phyloP scores from a whole-genome alignment of 2,888 invertebrate species.

The Drepanosiphum platanoidis region DNA sequence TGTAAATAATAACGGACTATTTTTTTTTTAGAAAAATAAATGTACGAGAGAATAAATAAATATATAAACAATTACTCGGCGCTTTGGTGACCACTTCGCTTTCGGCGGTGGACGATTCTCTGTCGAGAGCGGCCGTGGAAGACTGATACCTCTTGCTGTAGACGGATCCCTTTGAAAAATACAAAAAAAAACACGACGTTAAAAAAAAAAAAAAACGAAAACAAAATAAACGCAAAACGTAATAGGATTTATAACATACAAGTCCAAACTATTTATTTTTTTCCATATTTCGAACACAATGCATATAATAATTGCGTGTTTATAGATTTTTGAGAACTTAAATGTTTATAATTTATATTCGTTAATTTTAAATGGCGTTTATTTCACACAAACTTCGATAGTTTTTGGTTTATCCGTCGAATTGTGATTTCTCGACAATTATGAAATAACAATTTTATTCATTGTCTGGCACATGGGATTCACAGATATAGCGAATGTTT shows the following conservation, averaged over 20 bases:
- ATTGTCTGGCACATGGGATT: constrained; percentile 64
- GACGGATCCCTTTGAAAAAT: constrained; percentile 50
- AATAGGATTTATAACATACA: no score
- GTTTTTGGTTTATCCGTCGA: no score
- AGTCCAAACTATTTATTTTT: no score
- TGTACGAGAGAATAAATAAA: no score
- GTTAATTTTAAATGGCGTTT: no score
- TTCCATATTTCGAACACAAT: no score
- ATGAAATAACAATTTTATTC: no score
- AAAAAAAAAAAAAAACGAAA: neutral
- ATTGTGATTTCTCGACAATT: no score
- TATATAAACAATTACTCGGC: constrained; percentile 40
- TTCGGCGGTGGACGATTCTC: constrained; percentile 45
- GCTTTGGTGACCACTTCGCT: constrained; percentile 48
- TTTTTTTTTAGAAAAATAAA: neutral
- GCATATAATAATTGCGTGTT: no score
- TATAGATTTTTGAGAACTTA: no score
- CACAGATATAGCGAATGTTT: constrained; percentile 65
- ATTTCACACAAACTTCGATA: no score
- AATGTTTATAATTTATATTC: no score
- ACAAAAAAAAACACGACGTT: neutral
- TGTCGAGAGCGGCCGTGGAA: constrained; percentile 47
- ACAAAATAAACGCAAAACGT: neutral
- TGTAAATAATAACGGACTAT: neutral
- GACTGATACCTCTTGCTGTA: constrained; percentile 59